Base-by-base conservation (phyloP, 1,140 invertebrate species). In the Cataglyphis hispanica region DNA sequence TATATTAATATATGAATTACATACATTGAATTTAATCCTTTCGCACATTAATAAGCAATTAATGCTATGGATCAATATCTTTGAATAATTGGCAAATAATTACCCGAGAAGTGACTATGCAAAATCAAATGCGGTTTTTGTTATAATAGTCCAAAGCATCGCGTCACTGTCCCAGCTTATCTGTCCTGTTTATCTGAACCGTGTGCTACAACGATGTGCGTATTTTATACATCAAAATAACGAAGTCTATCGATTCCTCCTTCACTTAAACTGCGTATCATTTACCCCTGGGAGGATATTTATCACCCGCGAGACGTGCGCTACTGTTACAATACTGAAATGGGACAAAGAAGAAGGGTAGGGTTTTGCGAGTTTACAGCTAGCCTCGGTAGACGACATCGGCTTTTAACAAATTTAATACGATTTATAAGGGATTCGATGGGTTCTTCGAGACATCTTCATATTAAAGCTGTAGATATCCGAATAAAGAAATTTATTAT, bases 231-330 rank as follows among this genome's bases (percentile, higher is more conserved):
- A 25, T 61, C 34, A 8, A 61, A 13, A 22, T 25, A 60, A 40
- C 8, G 1, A 43, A 46, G 37, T 31, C 37, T 76, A 61, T 76
- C 50, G 69, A 61, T 76, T 76, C 74, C 74, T 46, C 16, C 19
- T 63, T 61, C 56, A 19, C 8, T 2, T 22, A 27, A 75, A 76
- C n/a, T 50, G 16, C 3, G 34, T 31, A 61, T 40, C 56, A 16
- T 76, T 50, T 43, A 22, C 25, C 37, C 37, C n/a, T 7, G 34
- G 16, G 43, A 43, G 37, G 7, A 61, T 61, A 76, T 63, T 76
- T 76, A 61, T 76, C 58, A 76, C 16, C 19, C 3, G 16, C 22
- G 16, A 25, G n/a, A 76, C 31, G 34, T 25, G 34, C 27, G 34
- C 34, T 37, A 8, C 25, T 46, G 22, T 31, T 67, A 46, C 66